Conservation (phyloP, 2,888 invertebrate genomes). For the Acronicta alni region DNA sequence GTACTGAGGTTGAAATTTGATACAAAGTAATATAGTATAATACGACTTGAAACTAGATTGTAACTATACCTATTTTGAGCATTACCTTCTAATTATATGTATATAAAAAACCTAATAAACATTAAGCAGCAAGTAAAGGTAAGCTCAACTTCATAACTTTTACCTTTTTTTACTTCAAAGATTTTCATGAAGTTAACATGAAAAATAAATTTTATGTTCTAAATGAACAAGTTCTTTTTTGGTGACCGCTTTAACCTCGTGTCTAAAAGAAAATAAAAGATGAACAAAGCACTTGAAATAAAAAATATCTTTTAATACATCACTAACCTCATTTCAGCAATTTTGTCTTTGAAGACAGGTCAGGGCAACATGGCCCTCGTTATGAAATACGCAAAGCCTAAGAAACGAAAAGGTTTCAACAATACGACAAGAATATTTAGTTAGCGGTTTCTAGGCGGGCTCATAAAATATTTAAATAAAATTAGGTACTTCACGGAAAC, state of each 20-base stretch:
- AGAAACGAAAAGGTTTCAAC: conserved; percentile 9
- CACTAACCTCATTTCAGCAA: not conserved
- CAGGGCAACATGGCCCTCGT: not conserved
- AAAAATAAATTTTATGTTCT: not conserved
- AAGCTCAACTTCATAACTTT: too few species aligned
- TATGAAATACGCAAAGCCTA: not conserved
- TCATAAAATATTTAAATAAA: conserved; percentile 17
- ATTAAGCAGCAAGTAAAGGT: too few species aligned
- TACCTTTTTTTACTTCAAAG: too few species aligned
- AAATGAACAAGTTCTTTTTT: conserved; percentile 3
- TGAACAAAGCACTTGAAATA: not conserved
- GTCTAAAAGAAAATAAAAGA: not conserved
- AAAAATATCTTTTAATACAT: conserved; percentile 1
- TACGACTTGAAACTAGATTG: too few species aligned
- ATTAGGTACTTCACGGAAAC: conserved; percentile 18
- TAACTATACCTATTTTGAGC: too few species aligned
- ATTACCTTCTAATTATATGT: too few species aligned
- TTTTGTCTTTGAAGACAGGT: not conserved
- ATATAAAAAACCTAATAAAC: too few species aligned
- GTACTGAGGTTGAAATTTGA: too few species aligned
- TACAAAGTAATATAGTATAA: too few species aligned
- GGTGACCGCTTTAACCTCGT: not conserved
- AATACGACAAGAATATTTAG: conserved; percentile 10
- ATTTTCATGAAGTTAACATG: too few species aligned
- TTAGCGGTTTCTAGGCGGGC: conserved; percentile 3